Base-by-base conservation (phyloP, 1,140 invertebrate species). In the Ostrea denselamellosa region DNA sequence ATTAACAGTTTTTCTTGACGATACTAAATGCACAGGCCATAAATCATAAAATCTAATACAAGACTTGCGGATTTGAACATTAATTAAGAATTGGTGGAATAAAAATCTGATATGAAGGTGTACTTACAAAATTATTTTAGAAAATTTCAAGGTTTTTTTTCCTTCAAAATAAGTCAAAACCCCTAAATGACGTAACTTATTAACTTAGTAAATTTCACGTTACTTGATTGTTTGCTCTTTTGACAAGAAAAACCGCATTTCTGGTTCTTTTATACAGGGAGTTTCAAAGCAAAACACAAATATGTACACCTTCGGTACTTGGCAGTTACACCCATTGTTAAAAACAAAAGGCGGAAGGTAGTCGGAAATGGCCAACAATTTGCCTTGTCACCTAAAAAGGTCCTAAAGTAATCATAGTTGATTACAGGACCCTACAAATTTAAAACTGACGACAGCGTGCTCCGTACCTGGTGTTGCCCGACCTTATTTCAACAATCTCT, bases 401-500 rank as follows among this genome's bases (percentile, higher is more conserved):
- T 62, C 56, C 56, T 62, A 62, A 62, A 62, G 19, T 62, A 62
- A 62, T 62, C 56, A 62, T 19, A 62, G 8, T 77, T 77, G 68
- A 77, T 77, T 77, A 77, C 68, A 77, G 14, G 68, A 77, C 68
- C 68, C 12, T 4, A 17, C 8, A 22, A 71, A 25, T 28, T 34
- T 22, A n/a, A n/a, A n/a, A n/a, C n/a, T n/a, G n/a, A n/a, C n/a
- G n/a, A n/a, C n/a, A n/a, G 7, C 17, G 28, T 25, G 25, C 25
- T 10, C 17, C 28, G 68, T 77, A 77, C 68, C 68, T 22, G 22
- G 68, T 34, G 28, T 77, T 17, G 25, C 25, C 22, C 28, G 68
- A 77, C 68, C 68, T 77, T 34, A 34, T 77, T 77, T 77, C 68
- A 28, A 77, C 68, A 77, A 77, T 77, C 68, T 77, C 68, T 77